Evolutionary conservation across 1,140 invertebrate genomes (phyloP).

Genomic region (Anagrus nilaparvatae): DNA sequence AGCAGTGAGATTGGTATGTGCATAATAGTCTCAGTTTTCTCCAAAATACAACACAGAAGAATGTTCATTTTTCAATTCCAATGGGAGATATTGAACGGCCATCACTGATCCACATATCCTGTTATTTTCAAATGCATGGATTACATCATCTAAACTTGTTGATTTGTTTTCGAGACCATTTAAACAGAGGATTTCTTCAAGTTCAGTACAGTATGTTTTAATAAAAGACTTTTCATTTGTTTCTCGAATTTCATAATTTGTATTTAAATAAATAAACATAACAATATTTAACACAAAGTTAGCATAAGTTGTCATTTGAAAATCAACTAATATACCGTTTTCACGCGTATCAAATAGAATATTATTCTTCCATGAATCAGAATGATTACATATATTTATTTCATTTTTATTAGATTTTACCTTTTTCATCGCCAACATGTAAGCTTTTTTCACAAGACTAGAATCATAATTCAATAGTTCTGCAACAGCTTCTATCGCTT

Average conservation of each 20-base stretch:
- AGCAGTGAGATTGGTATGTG: neutral
- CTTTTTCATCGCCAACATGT: neutral
- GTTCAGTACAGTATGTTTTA: neutral
- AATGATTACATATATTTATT: conserved; percentile 1
- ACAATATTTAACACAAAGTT: neutral
- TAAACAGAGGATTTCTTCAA: neutral
- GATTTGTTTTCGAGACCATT: neutral
- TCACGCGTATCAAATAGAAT: neutral
- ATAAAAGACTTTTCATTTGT: neutral
- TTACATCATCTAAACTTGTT: neutral
- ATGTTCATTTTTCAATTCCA: neutral
- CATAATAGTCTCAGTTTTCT: neutral
- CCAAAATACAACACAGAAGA: too few relatives aligned
- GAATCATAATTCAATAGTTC: neutral
- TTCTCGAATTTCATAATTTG: neutral
- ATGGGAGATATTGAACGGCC: conserved; percentile 1
- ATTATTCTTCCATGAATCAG: conserved; percentile 6
- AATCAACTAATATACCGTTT: conserved; percentile 2
- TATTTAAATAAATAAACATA: neutral
- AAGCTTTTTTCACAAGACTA: neutral
- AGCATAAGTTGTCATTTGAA: conserved; percentile 1
- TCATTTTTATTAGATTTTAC: neutral
- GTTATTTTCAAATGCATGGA: neutral
- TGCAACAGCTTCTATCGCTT: conserved; percentile 1
- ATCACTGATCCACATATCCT: neutral